Percentiles rank a stretch among this genome's conserved stretches.
phyloP scores from a whole-genome alignment of 2,113 vertebrate species.

The Pseudorhombus dupliciocellatus region DNA sequence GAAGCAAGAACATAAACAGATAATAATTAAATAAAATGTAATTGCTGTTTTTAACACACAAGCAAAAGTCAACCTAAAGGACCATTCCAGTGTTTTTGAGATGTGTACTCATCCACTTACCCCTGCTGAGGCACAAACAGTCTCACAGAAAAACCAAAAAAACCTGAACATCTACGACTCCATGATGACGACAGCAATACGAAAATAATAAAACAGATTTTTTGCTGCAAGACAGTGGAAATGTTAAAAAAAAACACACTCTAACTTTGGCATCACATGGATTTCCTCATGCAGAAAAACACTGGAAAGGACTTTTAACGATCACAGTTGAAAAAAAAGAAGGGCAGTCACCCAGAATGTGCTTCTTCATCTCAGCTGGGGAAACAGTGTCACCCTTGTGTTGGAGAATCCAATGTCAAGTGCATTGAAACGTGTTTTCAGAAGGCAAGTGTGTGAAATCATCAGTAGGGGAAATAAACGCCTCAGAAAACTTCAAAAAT shows the following conservation, averaged over 20 bases:
- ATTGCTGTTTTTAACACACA: constrained; percentile 3
- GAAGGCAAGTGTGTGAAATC: neutral
- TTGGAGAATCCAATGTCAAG: neutral
- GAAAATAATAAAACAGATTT: neutral
- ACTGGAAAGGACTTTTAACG: constrained; percentile 18
- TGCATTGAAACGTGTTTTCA: neutral
- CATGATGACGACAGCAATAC: neutral
- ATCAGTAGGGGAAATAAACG: neutral
- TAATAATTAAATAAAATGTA: constrained; percentile 10
- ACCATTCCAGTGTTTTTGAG: constrained; percentile 2
- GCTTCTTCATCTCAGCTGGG: constrained; percentile 17
- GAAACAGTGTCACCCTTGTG: neutral
- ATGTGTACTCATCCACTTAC: neutral
- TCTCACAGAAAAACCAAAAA: neutral
- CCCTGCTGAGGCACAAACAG: neutral
- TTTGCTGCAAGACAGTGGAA: too few relatives aligned
- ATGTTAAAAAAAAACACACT: neutral
- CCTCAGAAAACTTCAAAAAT: constrained; percentile 31
- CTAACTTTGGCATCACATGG: constrained; percentile 10
- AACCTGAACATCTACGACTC: neutral
- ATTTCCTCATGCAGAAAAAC: constrained; percentile 12
- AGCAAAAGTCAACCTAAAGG: constrained; percentile 14
- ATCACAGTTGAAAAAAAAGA: neutral
- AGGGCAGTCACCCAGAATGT: constrained; percentile 4
- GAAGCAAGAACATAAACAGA: constrained; percentile 6